These are phyloP conservation scores for Manacus vitellinus DNA, from an alignment of 2,113 vertebrate species.

Conservation along the genomic window DNA sequence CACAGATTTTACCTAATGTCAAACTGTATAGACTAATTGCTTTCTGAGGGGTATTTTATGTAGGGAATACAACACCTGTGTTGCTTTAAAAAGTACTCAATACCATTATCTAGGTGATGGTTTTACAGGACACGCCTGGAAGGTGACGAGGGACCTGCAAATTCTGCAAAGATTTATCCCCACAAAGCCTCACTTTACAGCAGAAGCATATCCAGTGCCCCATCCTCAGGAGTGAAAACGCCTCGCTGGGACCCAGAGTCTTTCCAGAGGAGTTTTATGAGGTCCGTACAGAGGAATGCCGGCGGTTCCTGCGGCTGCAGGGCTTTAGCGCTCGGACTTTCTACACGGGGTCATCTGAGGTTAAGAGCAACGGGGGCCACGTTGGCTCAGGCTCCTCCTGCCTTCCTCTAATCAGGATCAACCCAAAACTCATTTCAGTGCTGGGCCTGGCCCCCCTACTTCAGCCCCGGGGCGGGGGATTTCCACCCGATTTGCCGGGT, in stretches of 20 bases:
- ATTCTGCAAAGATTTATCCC: background rate
- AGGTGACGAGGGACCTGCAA: background rate
- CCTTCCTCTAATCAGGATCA: conserved; percentile 7
- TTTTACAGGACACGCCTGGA: background rate
- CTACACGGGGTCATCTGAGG: background rate
- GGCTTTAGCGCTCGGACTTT: background rate
- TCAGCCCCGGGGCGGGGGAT: background rate
- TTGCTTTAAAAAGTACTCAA: background rate
- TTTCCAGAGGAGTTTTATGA: background rate
- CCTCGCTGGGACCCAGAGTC: background rate
- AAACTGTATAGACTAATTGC: background rate
- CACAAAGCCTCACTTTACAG: background rate
- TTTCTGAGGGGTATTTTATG: background rate
- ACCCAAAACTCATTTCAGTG: background rate
- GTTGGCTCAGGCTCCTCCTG: background rate
- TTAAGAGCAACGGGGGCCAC: background rate
- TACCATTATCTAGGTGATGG: background rate
- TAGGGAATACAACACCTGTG: background rate
- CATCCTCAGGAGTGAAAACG: background rate
- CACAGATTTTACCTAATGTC: background rate
- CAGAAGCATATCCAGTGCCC: background rate
- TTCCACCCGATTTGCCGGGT: background rate
- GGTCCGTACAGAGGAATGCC: rapidly evolving
- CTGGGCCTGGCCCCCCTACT: background rate
- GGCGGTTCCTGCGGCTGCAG: background rate